Base-by-base conservation (phyloP, 2,113 vertebrate genomes). In the Pardalotus punctatus region DNA sequence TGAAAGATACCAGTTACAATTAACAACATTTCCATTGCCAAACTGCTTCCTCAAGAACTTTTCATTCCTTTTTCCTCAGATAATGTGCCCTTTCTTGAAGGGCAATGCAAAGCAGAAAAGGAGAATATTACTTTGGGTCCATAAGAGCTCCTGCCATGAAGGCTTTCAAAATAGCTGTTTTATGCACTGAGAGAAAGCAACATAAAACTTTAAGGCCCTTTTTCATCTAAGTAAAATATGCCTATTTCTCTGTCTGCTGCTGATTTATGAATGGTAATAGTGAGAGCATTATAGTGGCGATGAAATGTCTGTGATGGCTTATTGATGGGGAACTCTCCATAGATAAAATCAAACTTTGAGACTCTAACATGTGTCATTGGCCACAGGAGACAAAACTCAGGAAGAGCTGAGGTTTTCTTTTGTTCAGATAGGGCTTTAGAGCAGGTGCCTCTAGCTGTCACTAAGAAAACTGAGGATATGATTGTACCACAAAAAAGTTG, bases 201-300 rank as follows among this genome's bases (percentile, higher is more conserved):
- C 57, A 91, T 94, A 89, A 96, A 92, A 84, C 9, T 95, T 94
- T 53, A 94, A 95, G 69, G 58, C 22, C 67, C 40, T 82, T 85
- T 92, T 78, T 85, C 53, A 53, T 91, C 60, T 79, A 56, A 60
- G 45, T 67, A 89, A 92, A 91, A 95, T 92, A 60, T n/a, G 60
- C 25, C 48, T 67, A 87, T 94, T 95, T 89, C 17, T 64, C 73
- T 79, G 22, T 78, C 86, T 86, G 51, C n/a, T 91, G 45, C 33
- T 96, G 72, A 90, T 60, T 94, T 94, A 67, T 78, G 72, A 86
- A 84, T 60, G 66, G 57, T 29, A 89, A 85, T 40, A 79, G 56
- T 19, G 65, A 35, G 54, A 88, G 36, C 31, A 62, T 81, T 81
- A 76, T 31, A 71, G 77, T 33, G 23, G 61, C 61, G 76, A 73